phyloP scores from a whole-genome alignment of 2,113 vertebrate genomes.

The Chrysochloris asiatica region DNA sequence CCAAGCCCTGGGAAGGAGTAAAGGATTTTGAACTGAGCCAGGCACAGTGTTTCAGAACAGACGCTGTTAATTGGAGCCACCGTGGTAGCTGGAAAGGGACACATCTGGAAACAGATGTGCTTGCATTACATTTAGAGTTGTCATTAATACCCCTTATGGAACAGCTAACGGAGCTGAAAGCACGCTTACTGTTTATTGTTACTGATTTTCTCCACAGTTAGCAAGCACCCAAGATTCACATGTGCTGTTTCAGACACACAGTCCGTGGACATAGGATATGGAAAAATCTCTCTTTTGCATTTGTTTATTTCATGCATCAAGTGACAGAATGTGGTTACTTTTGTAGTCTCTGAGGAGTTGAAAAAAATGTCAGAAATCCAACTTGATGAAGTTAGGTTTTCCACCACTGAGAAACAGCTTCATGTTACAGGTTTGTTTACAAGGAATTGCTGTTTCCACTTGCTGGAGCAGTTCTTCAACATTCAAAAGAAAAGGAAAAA shows the following conservation, averaged over 20 bases:
- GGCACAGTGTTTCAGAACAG: background rate
- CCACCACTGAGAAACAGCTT: slow-evolving; percentile 83
- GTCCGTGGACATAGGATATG: slow-evolving; percentile 74
- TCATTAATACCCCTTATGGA: background rate
- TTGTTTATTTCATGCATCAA: slow-evolving; percentile 79
- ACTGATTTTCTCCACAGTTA: background rate
- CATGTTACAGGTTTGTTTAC: slow-evolving; percentile 87
- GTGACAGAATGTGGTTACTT: slow-evolving; percentile 81
- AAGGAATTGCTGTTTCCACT: slow-evolving; percentile 88
- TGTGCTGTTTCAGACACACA: slow-evolving; percentile 66
- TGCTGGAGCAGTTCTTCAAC: slow-evolving; percentile 76
- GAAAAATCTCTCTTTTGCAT: slow-evolving; percentile 82
- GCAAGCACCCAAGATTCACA: background rate
- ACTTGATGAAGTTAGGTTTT: slow-evolving; percentile 86
- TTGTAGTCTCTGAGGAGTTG: slow-evolving; percentile 75
- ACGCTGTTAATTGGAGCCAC: background rate
- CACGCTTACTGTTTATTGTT: background rate
- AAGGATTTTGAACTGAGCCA: too few species aligned
- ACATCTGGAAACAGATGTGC: background rate
- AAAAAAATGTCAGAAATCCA: slow-evolving; percentile 78
- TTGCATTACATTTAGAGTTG: background rate
- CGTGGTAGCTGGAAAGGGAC: background rate
- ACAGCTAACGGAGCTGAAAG: fast-evolving
- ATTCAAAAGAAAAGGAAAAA: slow-evolving; percentile 72
- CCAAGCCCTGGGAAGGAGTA: too few species aligned